Evolutionary conservation across 37 sponge, comb jelly and placozoan genomes (phyloP), one percentile per base, ranked within the genome.

Genomic region (Trichoplax adhaerens): DNA sequence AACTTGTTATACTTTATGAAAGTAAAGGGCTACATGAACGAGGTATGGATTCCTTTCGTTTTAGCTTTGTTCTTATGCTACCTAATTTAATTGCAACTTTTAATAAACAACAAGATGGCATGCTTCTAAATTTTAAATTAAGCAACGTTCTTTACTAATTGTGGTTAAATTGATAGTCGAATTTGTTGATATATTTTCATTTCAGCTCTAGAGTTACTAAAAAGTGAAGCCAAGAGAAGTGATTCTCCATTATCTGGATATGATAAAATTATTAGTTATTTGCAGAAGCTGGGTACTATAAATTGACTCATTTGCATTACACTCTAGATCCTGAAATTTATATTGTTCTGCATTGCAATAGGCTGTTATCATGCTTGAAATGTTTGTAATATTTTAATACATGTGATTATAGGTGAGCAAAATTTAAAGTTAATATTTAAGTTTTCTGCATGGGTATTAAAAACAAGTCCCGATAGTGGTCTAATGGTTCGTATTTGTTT

Each of bases 1-100:
- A 91, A 58, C 68, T 91, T n/a, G 84, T 91, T 3, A 79, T 83
- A 58, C 83, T 91, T 48, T 91, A 82, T 69, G 49, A 77, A 2
- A 70, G 76, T 1, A 91, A 91, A 56, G 74, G 77, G 12, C 52
- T 78, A 47, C 87, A 91, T 58, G 59, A 76, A 65, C 78, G 81
- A 81, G 89, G 89, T 88, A 12, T 48, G 68, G 5, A 7, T 12
- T 66, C n/a, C 49, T 6, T 52, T 66, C 5, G 12, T 66, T 6
- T 8, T 66, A 12, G 29, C 10, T 7, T n/a, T 52, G 58, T 53
- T 0, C 56, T 56, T 48, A 57, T 3, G 48, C 74, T 63, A 1
- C 1, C 64, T 29, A 29, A 29, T 29, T 29, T 29, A 29, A 29
- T 29, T 29, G 29, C 29, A 29, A 29, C 29, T 29, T 29, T 29